Evolutionary conservation across 1,140 invertebrate species (phyloP), one percentile per base, ranked within the genome.

Genomic region (Procambarus virginalis): DNA sequence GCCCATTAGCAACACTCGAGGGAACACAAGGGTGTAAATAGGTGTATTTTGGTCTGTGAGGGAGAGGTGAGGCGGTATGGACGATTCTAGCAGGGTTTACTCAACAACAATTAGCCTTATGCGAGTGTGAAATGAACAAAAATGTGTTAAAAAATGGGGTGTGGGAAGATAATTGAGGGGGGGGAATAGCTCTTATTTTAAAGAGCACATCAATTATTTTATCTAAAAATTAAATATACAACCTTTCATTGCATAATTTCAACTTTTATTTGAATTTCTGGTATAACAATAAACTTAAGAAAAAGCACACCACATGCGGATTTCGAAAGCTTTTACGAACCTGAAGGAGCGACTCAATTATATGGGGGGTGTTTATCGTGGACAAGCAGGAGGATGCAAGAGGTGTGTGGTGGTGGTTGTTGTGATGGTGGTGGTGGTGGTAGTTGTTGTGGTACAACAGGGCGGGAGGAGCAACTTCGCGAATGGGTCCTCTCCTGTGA

Each of bases 221-320:
- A 73, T 34, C 5, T 34, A 34, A 3, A 73, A 73, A 73, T 73
- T 80, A 51, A 58, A 55, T 55, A 55, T 55, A 55, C 51, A 55
- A 55, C 8, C 51, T 55, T 55, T 5, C 14, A 80, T 55, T 51
- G 55, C 34, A 80, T 22, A 80, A 9, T 80, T 80, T 20, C 8
- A 8, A 73, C 20, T 73, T 34, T 73, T 8, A 34, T 22, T 80
- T 80, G 55, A 51, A 55, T 55, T n/a, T 17, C 48, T 51, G 46
- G n/a, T 17, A 55, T 51, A 22, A 80, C 22, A 51, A 80, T 46
- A 55, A 80, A 51, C 9, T n/a, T 51, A 80, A 84, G 68, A 46
- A 84, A 84, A 84, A 84, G 82, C 82, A 84, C 82, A 84, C 73
- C 82, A 84, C 82, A 84, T 84, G 82, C 82, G 82, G 82, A 84